Conservation (phyloP, 2,797 vertebrate species). For the Enteromius radiatus region DNA sequence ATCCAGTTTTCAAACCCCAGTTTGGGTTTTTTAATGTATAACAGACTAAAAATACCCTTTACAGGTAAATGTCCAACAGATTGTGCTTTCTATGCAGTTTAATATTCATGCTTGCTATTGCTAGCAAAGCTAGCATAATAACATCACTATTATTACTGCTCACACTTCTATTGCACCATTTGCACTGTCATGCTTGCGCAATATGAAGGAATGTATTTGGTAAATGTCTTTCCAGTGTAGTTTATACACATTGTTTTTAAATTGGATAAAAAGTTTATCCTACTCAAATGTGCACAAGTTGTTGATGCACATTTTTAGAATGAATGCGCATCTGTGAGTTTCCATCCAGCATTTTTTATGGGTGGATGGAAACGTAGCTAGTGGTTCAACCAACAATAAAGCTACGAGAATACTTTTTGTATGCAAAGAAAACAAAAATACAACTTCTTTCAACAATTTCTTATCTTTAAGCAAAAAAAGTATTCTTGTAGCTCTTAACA, state of each 20-base stretch:
- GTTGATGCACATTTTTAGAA: no score
- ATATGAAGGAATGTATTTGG: no score
- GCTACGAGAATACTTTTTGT: not conserved
- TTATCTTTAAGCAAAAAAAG: not conserved
- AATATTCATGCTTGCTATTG: not conserved
- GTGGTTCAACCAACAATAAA: not conserved
- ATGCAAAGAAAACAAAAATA: not conserved
- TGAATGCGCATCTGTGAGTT: no score
- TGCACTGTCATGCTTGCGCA: no score
- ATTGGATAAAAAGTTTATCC: no score
- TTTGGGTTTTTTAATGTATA: not conserved
- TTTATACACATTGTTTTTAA: no score
- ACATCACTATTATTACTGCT: not conserved
- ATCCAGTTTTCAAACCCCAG: not conserved
- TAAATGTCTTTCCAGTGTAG: no score
- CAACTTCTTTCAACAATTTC: not conserved
- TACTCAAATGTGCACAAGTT: no score
- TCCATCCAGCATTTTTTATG: no score
- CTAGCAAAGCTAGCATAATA: not conserved
- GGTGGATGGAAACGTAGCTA: no score
- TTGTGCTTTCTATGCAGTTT: not conserved
- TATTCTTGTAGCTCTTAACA: no score
- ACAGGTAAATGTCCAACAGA: not conserved
- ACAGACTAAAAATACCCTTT: not conserved
- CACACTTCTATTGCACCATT: no score